These are phyloP conservation scores for Myripristis murdjan DNA, from an alignment of 2,797 vertebrate species.

Conservation along the genomic window DNA sequence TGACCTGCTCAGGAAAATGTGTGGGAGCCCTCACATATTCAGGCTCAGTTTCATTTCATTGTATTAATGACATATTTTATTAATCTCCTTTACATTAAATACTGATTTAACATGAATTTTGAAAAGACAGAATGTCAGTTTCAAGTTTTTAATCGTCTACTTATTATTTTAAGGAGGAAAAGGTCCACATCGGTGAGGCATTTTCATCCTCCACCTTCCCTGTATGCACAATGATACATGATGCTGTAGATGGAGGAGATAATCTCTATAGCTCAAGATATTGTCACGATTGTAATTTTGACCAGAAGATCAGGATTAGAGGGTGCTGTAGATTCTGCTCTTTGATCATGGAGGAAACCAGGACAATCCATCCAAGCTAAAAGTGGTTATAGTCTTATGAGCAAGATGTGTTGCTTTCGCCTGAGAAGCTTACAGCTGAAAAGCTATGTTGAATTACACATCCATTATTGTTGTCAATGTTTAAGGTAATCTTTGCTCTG, in stretches of 20 bases:
- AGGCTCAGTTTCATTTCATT: too few species aligned
- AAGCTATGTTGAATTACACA: slow-evolving; percentile 27
- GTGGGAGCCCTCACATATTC: too few species aligned
- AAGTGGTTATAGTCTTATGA: neutral
- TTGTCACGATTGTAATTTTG: neutral
- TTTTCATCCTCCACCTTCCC: neutral
- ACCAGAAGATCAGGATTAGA: neutral
- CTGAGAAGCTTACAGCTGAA: slow-evolving; percentile 14
- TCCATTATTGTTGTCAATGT: slow-evolving; percentile 2
- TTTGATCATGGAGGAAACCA: slow-evolving; percentile 1
- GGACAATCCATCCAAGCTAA: neutral
- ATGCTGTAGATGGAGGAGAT: slow-evolving; percentile 7
- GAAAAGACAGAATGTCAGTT: too few species aligned
- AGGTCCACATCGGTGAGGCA: neutral
- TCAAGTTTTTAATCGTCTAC: neutral
- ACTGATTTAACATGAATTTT: too few species aligned
- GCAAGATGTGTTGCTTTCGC: neutral
- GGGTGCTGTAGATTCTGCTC: neutral
- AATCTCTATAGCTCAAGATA: neutral
- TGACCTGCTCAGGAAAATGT: too few species aligned
- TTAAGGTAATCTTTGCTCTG: slow-evolving; percentile 22
- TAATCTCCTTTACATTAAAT: too few species aligned
- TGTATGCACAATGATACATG: neutral
- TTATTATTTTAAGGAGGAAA: neutral
- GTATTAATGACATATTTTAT: too few species aligned